Evolutionary conservation across 2,888 invertebrate species (phyloP).

Genomic region (Phalera bucephala): DNA sequence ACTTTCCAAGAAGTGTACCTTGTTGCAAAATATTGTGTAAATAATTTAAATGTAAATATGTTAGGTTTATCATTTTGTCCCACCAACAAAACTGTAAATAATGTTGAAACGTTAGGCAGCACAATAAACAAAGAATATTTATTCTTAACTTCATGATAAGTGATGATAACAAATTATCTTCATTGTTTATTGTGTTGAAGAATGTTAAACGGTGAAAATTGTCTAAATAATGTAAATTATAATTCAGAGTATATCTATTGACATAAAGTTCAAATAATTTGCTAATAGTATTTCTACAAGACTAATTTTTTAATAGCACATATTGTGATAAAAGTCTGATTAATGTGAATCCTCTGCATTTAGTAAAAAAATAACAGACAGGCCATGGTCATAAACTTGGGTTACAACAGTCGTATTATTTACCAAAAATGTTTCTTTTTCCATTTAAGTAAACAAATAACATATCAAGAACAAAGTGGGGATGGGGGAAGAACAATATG

Average conservation of each 20-base stretch:
- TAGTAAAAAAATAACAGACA: neutral
- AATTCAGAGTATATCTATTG: slow-evolving; percentile 13
- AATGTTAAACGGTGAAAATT: slow-evolving; percentile 20
- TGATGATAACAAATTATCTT: slow-evolving; percentile 18
- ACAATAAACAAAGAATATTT: slow-evolving; percentile 35
- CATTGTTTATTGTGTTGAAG: slow-evolving; percentile 30
- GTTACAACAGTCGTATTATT: no score
- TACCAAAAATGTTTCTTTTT: no score
- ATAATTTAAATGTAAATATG: slow-evolving; percentile 51
- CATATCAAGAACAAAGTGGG: no score
- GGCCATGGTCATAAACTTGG: neutral
- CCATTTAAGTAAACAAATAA: no score
- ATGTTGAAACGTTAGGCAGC: slow-evolving; percentile 35
- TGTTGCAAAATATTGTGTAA: slow-evolving; percentile 28
- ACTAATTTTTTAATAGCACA: slow-evolving; percentile 11
- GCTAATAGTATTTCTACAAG: slow-evolving; percentile 20
- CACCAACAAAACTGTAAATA: slow-evolving; percentile 56
- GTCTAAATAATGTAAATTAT: slow-evolving; percentile 30
- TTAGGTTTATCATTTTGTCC: slow-evolving; percentile 68
- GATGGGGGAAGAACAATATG: no score
- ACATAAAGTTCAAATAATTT: slow-evolving; percentile 16
- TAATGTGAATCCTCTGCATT: slow-evolving; percentile 1
- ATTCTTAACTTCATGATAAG: slow-evolving; percentile 17
- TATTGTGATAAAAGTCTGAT: slow-evolving; percentile 5
- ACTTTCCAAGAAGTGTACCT: slow-evolving; percentile 23